phyloP scores from a whole-genome alignment of 1,140 invertebrate genomes.

The Druon quercuslanigerum region DNA sequence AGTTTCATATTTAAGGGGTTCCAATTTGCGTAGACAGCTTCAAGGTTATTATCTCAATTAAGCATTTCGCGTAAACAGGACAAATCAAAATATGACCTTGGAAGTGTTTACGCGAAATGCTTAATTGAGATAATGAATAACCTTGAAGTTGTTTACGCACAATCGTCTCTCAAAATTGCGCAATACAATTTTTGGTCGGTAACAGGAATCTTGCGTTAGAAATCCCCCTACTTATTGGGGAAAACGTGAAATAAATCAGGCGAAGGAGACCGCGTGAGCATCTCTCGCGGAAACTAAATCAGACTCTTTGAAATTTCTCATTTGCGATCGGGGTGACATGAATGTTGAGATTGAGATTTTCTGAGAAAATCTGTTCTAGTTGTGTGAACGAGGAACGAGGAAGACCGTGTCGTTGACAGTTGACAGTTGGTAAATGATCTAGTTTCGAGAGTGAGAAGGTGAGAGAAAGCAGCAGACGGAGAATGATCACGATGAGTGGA shows the following conservation, averaged over 20 bases:
- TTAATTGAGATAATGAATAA: too few relatives aligned
- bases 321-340: neutral
- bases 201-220: too few relatives aligned
- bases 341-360: constrained; percentile 51
- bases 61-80: too few relatives aligned
- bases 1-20: too few relatives aligned
- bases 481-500: neutral
- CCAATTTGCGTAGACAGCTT: too few relatives aligned
- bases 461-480: constrained; percentile 28
- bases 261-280: neutral
- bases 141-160: too few relatives aligned
- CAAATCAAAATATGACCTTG: too few relatives aligned
- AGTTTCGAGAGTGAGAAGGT: constrained; percentile 53
- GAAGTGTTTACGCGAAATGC: too few relatives aligned
- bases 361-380: constrained; percentile 36
- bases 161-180: too few relatives aligned
- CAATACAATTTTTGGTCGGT: too few relatives aligned
- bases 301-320: constrained; percentile 6
- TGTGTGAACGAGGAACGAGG: constrained; percentile 26
- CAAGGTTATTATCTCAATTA: too few relatives aligned
- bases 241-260: neutral
- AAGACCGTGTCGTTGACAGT: constrained; percentile 60
- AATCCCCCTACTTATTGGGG: neutral
- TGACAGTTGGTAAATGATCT: constrained; percentile 62
- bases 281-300: neutral